Evolutionary conservation across 2,797 vertebrate species (phyloP).

Genomic region (Prunella strophiata): DNA sequence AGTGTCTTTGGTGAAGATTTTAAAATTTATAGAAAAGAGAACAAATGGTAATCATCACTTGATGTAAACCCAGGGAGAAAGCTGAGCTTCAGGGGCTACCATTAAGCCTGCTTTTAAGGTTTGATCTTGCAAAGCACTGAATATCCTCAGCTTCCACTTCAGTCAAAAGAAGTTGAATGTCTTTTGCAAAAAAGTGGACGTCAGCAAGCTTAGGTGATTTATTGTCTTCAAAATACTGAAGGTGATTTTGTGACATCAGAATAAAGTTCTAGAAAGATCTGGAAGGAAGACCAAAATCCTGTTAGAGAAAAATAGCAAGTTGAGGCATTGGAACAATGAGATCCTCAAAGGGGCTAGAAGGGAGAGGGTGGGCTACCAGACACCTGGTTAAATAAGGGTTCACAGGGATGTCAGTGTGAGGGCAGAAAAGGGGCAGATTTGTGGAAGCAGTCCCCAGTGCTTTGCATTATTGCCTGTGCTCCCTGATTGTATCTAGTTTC

Average conservation of each 20-base stretch:
- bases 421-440: neutral
- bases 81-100: neutral
- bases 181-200: neutral
- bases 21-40: neutral
- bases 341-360: neutral
- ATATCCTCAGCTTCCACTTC: neutral
- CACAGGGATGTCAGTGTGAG: neutral
- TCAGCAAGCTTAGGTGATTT: neutral
- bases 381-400: neutral
- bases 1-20: neutral
- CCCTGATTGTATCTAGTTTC: neutral
- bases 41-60: neutral
- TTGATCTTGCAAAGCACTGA: neutral
- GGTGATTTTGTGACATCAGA: neutral
- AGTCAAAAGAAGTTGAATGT: neutral
- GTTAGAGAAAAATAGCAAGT: neutral
- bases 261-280: neutral
- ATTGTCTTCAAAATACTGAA: neutral
- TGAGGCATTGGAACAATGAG: neutral
- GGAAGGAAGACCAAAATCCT: neutral
- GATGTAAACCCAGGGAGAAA: constrained; percentile 6
- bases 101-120: neutral
- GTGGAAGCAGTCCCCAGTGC: neutral
- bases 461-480: neutral
- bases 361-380: neutral